Conservation (phyloP, 1,140 invertebrate species). For the Halictus rubicundus region DNA sequence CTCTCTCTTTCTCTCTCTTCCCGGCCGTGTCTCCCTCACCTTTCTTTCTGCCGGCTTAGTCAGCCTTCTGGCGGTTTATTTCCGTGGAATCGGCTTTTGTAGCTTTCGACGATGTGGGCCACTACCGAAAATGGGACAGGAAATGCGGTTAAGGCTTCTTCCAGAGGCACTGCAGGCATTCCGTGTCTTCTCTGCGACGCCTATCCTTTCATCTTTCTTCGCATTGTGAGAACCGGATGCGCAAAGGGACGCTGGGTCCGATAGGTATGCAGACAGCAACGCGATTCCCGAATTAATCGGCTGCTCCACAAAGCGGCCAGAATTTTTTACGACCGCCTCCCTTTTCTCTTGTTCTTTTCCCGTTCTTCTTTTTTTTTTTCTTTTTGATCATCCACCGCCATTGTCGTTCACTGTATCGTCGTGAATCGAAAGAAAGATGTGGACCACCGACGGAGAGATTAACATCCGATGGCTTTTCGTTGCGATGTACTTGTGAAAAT, state of each 20-base stretch:
- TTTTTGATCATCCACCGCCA: constrained; percentile 2
- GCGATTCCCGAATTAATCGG: constrained; percentile 28
- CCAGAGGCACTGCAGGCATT: constrained; percentile 41
- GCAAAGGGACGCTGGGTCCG: constrained; percentile 5
- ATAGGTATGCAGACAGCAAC: constrained; percentile 1
- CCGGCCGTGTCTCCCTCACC: neutral
- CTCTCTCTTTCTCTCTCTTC: neutral
- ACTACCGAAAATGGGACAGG: constrained; percentile 56
- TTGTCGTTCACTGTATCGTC: neutral
- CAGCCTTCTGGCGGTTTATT: constrained; percentile 59
- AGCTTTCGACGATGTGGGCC: constrained; percentile 47
- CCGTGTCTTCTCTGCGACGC: constrained; percentile 28
- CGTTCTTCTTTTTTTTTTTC: neutral
- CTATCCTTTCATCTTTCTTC: constrained; percentile 43
- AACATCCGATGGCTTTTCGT: no score
- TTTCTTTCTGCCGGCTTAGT: constrained; percentile 46
- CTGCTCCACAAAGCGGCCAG: neutral
- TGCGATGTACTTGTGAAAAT: no score
- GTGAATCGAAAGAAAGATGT: neutral
- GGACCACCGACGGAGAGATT: no score
- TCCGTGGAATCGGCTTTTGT: constrained; percentile 62
- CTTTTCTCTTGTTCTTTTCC: neutral
- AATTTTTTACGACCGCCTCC: neutral
- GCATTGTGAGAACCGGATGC: neutral
- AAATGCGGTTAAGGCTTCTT: constrained; percentile 64